Conservation (phyloP, 2,113 vertebrate genomes). For the Hirundichthys speculiger region DNA sequence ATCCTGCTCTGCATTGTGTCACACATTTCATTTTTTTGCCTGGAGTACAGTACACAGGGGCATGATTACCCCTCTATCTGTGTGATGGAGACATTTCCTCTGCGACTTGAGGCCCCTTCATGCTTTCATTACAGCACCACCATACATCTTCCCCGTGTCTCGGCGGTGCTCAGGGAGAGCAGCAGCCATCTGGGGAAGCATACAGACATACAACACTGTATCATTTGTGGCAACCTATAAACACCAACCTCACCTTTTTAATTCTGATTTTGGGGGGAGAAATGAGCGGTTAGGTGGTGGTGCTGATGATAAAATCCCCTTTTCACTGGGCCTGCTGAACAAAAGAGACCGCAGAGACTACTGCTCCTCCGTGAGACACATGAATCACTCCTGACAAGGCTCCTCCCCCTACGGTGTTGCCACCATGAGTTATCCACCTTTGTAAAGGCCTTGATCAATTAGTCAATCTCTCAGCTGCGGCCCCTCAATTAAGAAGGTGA, state of each 20-base stretch:
- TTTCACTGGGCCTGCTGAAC: conserved; percentile 55
- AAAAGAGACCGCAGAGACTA: conserved; percentile 73
- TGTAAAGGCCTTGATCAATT: conserved; percentile 80
- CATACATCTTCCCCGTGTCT: conserved; percentile 76
- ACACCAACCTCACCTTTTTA: conserved; percentile 72
- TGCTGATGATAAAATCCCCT: conserved; percentile 64
- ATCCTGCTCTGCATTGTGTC: conserved; percentile 52
- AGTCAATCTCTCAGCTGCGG: conserved; percentile 78
- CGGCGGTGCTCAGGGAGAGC: conserved; percentile 59
- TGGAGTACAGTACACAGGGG: conserved; percentile 57
- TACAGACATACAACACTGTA: conserved; percentile 72
- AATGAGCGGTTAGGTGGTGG: conserved; percentile 47
- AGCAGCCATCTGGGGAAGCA: conserved; percentile 61
- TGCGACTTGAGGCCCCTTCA: conserved; percentile 67
- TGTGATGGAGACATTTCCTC: conserved; percentile 76
- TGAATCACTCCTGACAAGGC: conserved; percentile 78
- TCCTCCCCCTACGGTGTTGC: conserved; percentile 61
- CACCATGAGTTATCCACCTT: conserved; percentile 71
- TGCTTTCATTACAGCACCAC: conserved; percentile 76
- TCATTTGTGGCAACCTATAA: conserved; percentile 80
- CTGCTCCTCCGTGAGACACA: conserved; percentile 66
- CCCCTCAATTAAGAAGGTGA: conserved; percentile 77
- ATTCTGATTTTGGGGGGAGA: conserved; percentile 76
- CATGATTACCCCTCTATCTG: conserved; percentile 71
- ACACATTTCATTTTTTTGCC: conserved; percentile 61